Conservation (phyloP, 2,888 invertebrate genomes). For the Timandra comae region DNA sequence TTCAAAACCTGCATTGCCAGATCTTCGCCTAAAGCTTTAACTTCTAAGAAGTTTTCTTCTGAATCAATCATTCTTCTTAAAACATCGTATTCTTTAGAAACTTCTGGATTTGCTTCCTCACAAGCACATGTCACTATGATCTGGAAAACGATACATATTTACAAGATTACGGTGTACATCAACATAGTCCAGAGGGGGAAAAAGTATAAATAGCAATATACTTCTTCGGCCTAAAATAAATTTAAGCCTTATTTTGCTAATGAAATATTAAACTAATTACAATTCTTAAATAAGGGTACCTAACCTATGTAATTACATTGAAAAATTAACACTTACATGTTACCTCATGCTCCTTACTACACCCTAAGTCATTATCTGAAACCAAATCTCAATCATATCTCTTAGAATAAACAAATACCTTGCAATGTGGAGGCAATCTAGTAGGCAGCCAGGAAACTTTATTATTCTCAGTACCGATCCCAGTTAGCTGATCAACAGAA, state of each 20-base stretch:
- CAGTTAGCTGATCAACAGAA: constrained; percentile 97
- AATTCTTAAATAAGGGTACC: no score
- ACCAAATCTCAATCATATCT: background rate
- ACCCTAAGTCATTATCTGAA: no score
- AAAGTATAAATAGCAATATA: background rate
- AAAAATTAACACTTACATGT: no score
- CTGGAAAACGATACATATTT: no score
- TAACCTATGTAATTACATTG: no score
- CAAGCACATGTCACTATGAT: constrained; percentile 94
- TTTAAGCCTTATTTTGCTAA: no score
- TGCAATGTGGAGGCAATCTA: constrained; percentile 90
- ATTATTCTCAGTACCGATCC: constrained; percentile 91
- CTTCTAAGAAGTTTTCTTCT: constrained; percentile 92
- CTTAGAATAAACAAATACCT: constrained; percentile 69
- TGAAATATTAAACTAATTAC: no score
- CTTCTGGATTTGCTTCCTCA: constrained; percentile 89
- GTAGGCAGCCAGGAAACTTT: constrained; percentile 98
- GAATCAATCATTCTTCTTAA: constrained; percentile 91
- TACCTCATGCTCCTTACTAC: no score
- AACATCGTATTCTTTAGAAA: constrained; percentile 91
- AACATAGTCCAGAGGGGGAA: no score
- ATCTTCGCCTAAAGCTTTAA: constrained; percentile 92
- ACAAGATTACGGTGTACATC: no score
- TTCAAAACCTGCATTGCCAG: constrained; percentile 94
- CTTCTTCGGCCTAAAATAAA: no score